These are phyloP conservation scores for Corythornis cristatus DNA, from an alignment of 2,113 vertebrate species.

Conservation along the genomic window DNA sequence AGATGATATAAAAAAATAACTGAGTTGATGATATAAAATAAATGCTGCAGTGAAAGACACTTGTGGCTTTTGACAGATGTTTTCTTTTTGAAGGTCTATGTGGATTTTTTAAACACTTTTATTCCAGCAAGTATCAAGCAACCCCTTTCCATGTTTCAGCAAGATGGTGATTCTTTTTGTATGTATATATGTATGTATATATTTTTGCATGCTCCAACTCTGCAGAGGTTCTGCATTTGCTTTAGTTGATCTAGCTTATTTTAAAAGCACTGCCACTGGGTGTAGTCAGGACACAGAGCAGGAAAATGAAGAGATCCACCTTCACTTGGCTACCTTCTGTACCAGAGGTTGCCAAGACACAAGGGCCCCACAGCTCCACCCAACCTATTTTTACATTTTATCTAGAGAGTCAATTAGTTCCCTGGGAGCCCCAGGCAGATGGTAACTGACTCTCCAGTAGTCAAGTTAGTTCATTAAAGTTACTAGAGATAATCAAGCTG, in stretches of 20 bases:
- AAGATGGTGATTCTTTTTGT: background rate
- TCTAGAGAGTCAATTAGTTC: background rate
- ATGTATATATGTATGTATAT: too few species aligned
- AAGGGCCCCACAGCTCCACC: background rate
- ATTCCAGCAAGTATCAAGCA: background rate
- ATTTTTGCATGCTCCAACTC: background rate
- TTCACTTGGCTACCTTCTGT: background rate
- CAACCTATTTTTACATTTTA: background rate
- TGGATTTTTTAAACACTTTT: background rate
- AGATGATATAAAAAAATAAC: background rate
- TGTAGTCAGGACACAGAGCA: background rate
- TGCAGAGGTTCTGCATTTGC: background rate
- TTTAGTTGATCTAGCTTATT: background rate
- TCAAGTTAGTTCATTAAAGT: background rate
- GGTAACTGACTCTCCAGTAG: background rate
- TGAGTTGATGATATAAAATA: background rate
- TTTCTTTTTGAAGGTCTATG: background rate
- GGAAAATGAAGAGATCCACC: background rate
- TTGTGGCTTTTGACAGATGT: background rate
- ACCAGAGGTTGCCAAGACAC: background rate
- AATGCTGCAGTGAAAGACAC: background rate
- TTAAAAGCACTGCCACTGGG: background rate
- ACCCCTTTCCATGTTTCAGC: accelerated
- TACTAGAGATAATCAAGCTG: background rate
- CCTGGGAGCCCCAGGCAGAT: background rate